Evolutionary conservation across 2,888 invertebrate genomes (phyloP).

Genomic region (Micoletzkya japonica): DNA sequence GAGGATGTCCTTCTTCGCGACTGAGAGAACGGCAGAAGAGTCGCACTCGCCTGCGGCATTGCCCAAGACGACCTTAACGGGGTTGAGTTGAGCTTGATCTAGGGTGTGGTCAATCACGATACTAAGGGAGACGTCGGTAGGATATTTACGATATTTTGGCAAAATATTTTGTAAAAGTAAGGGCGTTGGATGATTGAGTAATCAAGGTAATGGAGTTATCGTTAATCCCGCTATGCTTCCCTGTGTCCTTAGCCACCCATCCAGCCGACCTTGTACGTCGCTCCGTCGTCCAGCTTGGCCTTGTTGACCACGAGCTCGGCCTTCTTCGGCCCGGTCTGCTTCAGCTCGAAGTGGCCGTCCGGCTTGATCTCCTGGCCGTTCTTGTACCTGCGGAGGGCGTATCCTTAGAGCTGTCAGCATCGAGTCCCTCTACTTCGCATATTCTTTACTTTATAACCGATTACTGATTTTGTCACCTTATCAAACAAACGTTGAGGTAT

Average conservation of each 20-base stretch:
- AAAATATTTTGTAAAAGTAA: too few relatives aligned
- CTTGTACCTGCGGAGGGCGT: slow-evolving; percentile 44
- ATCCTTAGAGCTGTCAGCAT: too few relatives aligned
- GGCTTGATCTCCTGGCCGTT: slow-evolving; percentile 60
- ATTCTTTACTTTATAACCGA: not conserved
- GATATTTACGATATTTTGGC: too few relatives aligned
- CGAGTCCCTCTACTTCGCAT: too few relatives aligned
- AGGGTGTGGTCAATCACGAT: not conserved
- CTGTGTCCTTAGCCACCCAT: too few relatives aligned
- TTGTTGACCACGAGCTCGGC: slow-evolving; percentile 78
- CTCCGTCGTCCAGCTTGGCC: slow-evolving; percentile 80
- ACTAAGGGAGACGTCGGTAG: too few relatives aligned
- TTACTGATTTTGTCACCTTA: not conserved
- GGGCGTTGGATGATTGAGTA: not conserved
- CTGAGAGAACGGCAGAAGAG: slow-evolving; percentile 53
- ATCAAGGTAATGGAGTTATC: not conserved
- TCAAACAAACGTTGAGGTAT: not conserved
- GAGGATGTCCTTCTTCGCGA: slow-evolving; percentile 53
- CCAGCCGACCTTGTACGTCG: slow-evolving; percentile 78
- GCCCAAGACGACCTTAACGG: slow-evolving; percentile 44
- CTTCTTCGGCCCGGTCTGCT: slow-evolving; percentile 70
- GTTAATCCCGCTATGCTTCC: not conserved
- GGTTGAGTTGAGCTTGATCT: not conserved
- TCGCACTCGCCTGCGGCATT: slow-evolving; percentile 61
- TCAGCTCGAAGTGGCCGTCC: slow-evolving; percentile 47